A percentile compares a stretch with the other conserved stretches of the same genome.
Evolutionary conservation across 1,140 invertebrate species (phyloP).

Genomic region (Diprion similis): DNA sequence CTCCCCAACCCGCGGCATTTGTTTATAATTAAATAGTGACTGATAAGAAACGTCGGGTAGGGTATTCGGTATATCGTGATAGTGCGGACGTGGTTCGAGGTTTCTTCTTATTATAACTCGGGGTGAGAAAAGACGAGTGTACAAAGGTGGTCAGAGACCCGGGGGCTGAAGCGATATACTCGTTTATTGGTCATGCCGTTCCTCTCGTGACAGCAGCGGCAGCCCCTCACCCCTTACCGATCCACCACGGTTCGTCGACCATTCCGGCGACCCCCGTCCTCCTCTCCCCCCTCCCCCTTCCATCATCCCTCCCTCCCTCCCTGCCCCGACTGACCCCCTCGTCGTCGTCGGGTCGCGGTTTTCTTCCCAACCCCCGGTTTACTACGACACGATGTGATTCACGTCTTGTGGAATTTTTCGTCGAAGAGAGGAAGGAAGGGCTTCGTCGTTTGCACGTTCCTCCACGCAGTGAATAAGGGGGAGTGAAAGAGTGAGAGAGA

Average conservation of each 20-base stretch:
- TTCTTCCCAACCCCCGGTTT: background rate
- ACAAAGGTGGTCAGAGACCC: background rate
- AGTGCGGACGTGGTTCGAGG: background rate
- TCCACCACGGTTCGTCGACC: slow-evolving; percentile 13
- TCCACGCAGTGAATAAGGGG: background rate
- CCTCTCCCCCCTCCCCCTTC: slow-evolving; percentile 11
- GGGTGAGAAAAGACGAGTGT: background rate
- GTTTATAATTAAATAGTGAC: too few species aligned
- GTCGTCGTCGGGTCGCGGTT: slow-evolving; percentile 26
- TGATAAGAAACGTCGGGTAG: too few species aligned
- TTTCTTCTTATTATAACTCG: background rate
- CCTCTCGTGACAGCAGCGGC: slow-evolving; percentile 13
- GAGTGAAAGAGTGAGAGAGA: background rate
- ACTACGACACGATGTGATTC: background rate
- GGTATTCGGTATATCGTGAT: background rate
- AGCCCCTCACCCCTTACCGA: background rate
- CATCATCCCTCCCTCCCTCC: slow-evolving; percentile 6
- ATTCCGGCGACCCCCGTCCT: slow-evolving; percentile 11
- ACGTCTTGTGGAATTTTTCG: slow-evolving; percentile 14
- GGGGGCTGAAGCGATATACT: background rate
- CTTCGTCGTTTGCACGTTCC: slow-evolving; percentile 31
- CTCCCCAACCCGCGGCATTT: background rate
- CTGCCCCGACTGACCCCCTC: slow-evolving; percentile 33
- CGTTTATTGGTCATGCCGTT: slow-evolving; percentile 6
- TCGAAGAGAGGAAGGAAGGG: slow-evolving; percentile 8